Evolutionary conservation across 1,140 invertebrate species (phyloP), one percentile per base, ranked within the genome.

Genomic region (Phocides pigmalion): DNA sequence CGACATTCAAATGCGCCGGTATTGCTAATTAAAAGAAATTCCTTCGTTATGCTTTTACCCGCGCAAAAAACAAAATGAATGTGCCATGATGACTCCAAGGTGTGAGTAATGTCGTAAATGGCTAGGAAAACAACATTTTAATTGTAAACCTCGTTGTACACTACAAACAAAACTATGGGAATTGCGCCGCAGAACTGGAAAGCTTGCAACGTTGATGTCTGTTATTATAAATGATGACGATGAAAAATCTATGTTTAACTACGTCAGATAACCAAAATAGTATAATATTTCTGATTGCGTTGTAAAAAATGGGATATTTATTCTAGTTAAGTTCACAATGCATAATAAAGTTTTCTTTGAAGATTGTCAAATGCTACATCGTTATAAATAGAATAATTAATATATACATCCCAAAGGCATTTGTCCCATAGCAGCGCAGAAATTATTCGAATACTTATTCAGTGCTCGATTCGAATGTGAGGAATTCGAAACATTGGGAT

Each of bases 1-100:
- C 64, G 72, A 64, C 72, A 69, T 72, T 76, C 77, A 81, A 76
- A 77, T 74, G 70, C 69, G 72, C 72, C 76, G 74, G 78, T 74
- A 72, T 77, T 68, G 70, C 76, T 83, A 89, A 87, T 89, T 89
- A 87, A 84, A 82, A 84, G 81, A 84, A 89, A 84, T 86, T 78
- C 81, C 77, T 68, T 58, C 66, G 74, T 75, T 80, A 80, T 77
- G 77, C 74, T 76, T 81, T 83, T 79, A 76, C 74, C 68, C 58
- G 37, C 42, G 66, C 72, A 81, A 79, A 87, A 83, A 84, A 81
- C 51, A 66, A 78, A 74, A 81, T 79, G 76, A 81, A 78, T 81
- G 71, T 67, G 54, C 72, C 68, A 61, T 74, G 74, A 76, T 68
- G 74, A 74, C 65, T 80, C 59, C 66, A 73, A 89, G 82, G 86